These are phyloP conservation scores for Enteromius afrohamiltoni DNA, from an alignment of 2,797 vertebrate species.

Conservation along the genomic window DNA sequence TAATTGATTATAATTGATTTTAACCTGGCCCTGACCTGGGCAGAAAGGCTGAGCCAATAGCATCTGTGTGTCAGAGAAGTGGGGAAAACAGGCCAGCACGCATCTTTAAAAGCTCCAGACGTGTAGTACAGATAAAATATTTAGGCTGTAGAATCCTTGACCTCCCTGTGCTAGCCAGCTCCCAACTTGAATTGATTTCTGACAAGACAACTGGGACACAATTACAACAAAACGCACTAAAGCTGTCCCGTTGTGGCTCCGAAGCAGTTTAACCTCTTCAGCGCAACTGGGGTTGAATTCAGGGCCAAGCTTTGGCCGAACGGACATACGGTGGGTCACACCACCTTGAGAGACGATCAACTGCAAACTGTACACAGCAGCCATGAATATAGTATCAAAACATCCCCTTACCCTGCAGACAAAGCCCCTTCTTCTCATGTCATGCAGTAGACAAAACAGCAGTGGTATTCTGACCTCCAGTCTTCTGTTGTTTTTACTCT, in stretches of 20 bases:
- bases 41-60: constrained; percentile 82
- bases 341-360: constrained; percentile 36
- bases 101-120: constrained; percentile 93
- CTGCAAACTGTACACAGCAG: constrained; percentile 45
- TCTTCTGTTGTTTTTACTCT: constrained; percentile 30
- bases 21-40: constrained; percentile 88
- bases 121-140: constrained; percentile 94
- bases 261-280: constrained; percentile 86
- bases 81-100: constrained; percentile 77
- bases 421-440: not conserved
- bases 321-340: constrained; percentile 21
- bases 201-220: constrained; percentile 93
- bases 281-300: constrained; percentile 22
- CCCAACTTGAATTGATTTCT: constrained; percentile 95
- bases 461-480: constrained; percentile 21
- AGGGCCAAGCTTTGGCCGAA: constrained; percentile 13
- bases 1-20: constrained; percentile 98
- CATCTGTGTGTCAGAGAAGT: constrained; percentile 80
- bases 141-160: constrained; percentile 91
- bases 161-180: constrained; percentile 87
- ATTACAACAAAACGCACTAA: constrained; percentile 98
- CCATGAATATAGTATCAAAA: constrained; percentile 43
- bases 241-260: constrained; percentile 82
- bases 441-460: constrained; percentile 21
- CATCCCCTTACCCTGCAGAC: constrained; percentile 3